These are phyloP conservation scores for Hemiprocne comata DNA, from an alignment of 2,113 vertebrate genomes.

Conservation along the genomic window DNA sequence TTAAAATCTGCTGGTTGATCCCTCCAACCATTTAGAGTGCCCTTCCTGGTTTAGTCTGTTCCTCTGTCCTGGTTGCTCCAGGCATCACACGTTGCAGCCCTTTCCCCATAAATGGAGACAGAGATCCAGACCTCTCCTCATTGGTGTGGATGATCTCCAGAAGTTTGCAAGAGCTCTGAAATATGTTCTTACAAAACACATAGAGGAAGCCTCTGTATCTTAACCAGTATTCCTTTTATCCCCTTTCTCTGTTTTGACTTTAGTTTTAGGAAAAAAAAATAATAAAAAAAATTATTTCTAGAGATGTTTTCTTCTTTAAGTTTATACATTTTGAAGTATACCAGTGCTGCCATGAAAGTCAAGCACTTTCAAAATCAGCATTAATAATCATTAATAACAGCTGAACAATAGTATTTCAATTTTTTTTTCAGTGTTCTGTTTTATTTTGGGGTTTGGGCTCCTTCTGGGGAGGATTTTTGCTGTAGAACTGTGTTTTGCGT, in stretches of 20 bases:
- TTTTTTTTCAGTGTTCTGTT: neutral
- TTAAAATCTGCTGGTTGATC: neutral
- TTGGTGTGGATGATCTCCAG: neutral
- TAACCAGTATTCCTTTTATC: neutral
- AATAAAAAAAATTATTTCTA: neutral
- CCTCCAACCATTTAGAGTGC: neutral
- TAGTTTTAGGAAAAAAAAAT: neutral
- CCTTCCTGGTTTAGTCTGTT: neutral
- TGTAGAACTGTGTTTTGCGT: neutral
- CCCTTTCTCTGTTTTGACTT: neutral
- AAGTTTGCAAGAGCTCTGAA: neutral
- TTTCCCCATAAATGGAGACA: rapidly evolving
- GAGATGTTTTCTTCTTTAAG: neutral
- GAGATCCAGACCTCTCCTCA: neutral
- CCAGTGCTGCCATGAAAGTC: neutral
- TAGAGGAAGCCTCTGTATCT: neutral
- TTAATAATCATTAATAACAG: neutral
- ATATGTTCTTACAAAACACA: neutral
- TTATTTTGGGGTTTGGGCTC: neutral
- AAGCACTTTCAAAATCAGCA: neutral
- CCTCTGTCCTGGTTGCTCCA: neutral
- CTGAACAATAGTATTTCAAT: neutral
- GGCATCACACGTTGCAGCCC: neutral
- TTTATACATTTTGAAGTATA: neutral
- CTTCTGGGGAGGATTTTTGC: neutral